Conservation (phyloP, 2,113 vertebrate genomes). For the Alouatta palliata region DNA sequence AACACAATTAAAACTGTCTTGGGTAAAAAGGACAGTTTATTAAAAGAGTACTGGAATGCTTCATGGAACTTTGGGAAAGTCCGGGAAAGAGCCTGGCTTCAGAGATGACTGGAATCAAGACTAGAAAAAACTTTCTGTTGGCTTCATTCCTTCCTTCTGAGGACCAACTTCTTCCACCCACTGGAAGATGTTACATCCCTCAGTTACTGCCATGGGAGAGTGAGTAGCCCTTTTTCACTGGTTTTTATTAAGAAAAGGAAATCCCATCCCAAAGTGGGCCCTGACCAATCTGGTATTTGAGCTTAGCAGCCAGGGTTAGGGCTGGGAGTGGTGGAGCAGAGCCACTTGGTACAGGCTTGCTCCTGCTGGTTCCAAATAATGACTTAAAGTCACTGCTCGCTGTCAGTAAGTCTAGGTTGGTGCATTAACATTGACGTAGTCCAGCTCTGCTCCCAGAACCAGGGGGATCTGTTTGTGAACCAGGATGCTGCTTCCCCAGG, state of each 20-base stretch:
- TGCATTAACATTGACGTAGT: not conserved
- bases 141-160: not conserved
- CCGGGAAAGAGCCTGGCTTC: not conserved
- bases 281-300: not conserved
- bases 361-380: not conserved
- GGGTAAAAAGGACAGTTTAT: not conserved
- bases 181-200: not conserved
- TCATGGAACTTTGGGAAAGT: not conserved
- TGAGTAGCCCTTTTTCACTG: not conserved
- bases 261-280: not conserved
- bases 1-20: conserved; percentile 43
- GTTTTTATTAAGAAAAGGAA: not conserved
- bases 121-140: not conserved
- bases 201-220: not conserved
- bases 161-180: not conserved
- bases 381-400: not conserved
- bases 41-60: not conserved
- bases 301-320: not conserved
- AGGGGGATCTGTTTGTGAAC: not conserved
- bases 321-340: not conserved
- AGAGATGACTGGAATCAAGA: not conserved
- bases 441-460: not conserved
- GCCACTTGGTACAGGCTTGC: not conserved
- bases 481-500: not conserved
- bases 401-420: not conserved